Evolutionary conservation across 2,888 invertebrate species (phyloP).

Genomic region (Pandemis heparana): DNA sequence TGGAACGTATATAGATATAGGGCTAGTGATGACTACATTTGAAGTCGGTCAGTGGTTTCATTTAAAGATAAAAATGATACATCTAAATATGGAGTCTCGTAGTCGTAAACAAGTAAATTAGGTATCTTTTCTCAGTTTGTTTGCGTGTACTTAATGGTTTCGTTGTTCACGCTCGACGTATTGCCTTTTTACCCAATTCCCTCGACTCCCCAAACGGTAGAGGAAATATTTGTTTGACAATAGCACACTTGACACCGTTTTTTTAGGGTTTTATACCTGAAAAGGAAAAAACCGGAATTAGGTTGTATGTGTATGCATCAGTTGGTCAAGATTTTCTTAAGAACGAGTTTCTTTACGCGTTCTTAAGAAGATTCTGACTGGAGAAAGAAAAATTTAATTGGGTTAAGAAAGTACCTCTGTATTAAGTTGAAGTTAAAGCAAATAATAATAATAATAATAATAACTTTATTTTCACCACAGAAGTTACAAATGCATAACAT

Average conservation of each 20-base stretch:
- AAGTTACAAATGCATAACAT: too few relatives aligned
- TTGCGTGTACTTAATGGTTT: neutral
- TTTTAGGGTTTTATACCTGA: neutral
- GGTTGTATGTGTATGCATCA: too few relatives aligned
- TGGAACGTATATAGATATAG: too few relatives aligned
- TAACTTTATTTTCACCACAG: too few relatives aligned
- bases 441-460: too few relatives aligned
- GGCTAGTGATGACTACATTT: too few relatives aligned
- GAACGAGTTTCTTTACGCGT: too few relatives aligned
- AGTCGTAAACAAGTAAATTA: neutral
- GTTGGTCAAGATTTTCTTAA: too few relatives aligned
- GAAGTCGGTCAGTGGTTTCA: too few relatives aligned
- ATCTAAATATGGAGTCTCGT: neutral
- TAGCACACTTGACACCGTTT: neutral
- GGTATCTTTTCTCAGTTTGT: neutral
- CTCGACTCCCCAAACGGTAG: constrained; percentile 9
- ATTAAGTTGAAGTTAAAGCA: neutral
- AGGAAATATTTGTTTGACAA: constrained; percentile 1
- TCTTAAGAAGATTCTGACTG: too few relatives aligned
- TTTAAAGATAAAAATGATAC: too few relatives aligned
- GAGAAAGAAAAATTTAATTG: too few relatives aligned
- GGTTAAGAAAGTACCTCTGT: neutral
- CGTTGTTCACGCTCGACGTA: neutral
- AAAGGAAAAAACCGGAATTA: neutral
- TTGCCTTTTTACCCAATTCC: constrained; percentile 8